Conservation (phyloP, 1,140 invertebrate genomes). For the Polyergus mexicanus region DNA sequence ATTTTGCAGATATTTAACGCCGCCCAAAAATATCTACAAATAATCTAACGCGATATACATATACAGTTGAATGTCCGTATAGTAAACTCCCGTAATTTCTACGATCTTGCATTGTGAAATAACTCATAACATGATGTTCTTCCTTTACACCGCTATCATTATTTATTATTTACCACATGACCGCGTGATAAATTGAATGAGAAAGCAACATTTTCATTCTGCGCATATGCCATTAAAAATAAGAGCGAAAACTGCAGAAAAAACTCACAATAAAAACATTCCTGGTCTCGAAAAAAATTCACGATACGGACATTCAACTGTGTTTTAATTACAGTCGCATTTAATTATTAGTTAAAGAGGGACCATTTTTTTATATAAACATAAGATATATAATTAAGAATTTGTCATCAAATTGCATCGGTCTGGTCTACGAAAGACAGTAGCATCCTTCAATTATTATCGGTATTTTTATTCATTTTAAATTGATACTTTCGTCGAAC, state of each 20-base stretch:
- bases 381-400: constrained; percentile 27
- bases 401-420: constrained; percentile 15
- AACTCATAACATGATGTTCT: not conserved
- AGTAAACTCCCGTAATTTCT: not conserved
- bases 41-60: constrained; percentile 11
- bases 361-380: constrained; percentile 20
- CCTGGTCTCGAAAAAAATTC: not conserved
- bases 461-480: constrained; percentile 12
- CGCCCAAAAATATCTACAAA: not conserved
- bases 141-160: not conserved
- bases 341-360: constrained; percentile 14
- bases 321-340: constrained; percentile 1
- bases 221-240: not conserved
- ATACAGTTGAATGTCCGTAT: constrained; percentile 25
- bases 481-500: constrained; percentile 30
- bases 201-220: not conserved
- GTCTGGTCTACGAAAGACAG: constrained; percentile 22
- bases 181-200: not conserved
- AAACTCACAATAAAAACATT: not conserved
- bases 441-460: constrained; percentile 1
- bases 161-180: not conserved
- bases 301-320: constrained; percentile 4
- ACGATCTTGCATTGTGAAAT: not conserved
- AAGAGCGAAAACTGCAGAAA: not conserved
- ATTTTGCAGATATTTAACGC: not conserved